Percentiles rank a stretch among this genome's conserved stretches.
These are phyloP conservation scores for Cyrtodaria siliqua DNA, from an alignment of 2,888 invertebrate species.

Conservation along the genomic window DNA sequence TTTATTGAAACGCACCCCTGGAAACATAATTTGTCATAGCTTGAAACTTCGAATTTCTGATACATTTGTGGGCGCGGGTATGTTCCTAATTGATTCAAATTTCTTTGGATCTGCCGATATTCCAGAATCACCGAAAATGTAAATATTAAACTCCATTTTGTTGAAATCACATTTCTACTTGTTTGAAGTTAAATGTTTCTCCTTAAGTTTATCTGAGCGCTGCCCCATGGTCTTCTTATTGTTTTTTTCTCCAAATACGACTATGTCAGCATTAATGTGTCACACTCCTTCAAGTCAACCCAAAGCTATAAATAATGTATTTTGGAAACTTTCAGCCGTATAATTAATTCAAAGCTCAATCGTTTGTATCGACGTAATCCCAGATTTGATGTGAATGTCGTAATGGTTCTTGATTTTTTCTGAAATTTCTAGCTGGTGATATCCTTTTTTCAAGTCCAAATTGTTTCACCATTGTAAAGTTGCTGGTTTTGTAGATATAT, in stretches of 20 bases:
- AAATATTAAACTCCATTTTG: conserved; percentile 25
- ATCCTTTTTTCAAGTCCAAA: conserved; percentile 54
- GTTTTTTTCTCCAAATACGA: too few relatives aligned
- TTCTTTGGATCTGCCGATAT: conserved; percentile 29
- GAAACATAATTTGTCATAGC: conserved; percentile 33
- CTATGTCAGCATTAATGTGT: too few relatives aligned
- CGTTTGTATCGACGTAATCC: conserved; percentile 46
- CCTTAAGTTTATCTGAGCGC: conserved; percentile 58
- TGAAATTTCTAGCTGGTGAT: conserved; percentile 66
- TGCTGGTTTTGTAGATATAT: too few relatives aligned
- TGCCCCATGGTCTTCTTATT: conserved; percentile 4
- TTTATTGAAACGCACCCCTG: conserved; percentile 18
- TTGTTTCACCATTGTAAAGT: too few relatives aligned
- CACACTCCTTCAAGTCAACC: too few relatives aligned
- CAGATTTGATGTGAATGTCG: conserved; percentile 55
- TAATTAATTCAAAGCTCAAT: conserved; percentile 22
- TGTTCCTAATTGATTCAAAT: neutral
- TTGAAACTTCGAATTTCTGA: neutral
- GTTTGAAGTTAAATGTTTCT: conserved; percentile 15
- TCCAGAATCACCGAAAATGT: conserved; percentile 19
- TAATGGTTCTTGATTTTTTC: conserved; percentile 54
- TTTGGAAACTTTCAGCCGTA: conserved; percentile 32
- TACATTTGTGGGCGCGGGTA: neutral
- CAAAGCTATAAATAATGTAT: too few relatives aligned
- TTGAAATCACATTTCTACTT: conserved; percentile 11